These are phyloP conservation scores for Planiliza haematocheilus DNA, from an alignment of 2,113 vertebrate genomes.

Conservation along the genomic window DNA sequence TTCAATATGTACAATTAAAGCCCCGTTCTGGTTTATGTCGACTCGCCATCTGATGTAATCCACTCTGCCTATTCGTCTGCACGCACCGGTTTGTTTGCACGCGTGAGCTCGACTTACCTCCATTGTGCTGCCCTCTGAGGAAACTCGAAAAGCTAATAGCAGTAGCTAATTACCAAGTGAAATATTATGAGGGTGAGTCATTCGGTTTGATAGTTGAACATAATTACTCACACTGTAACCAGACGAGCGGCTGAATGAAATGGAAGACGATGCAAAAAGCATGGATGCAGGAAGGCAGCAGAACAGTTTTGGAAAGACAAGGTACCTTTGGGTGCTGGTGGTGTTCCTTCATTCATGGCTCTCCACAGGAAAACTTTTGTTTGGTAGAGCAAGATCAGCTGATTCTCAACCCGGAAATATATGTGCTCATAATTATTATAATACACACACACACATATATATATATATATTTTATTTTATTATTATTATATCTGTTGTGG, in stretches of 20 bases:
- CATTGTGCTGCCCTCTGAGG: not conserved
- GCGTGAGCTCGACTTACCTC: not conserved
- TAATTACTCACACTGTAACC: slow-evolving; percentile 10
- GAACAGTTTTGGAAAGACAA: too few relatives aligned
- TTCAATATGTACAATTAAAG: not conserved
- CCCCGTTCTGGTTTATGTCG: not conserved
- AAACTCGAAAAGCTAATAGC: not conserved
- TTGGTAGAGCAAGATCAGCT: too few relatives aligned
- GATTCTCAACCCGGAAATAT: too few relatives aligned
- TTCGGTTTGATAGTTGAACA: not conserved
- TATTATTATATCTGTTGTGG: too few relatives aligned
- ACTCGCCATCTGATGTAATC: not conserved
- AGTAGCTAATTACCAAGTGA: not conserved
- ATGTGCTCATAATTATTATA: too few relatives aligned
- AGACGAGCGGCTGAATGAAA: slow-evolving; percentile 6
- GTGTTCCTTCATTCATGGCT: not conserved
- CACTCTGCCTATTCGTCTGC: not conserved
- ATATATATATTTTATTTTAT: too few relatives aligned
- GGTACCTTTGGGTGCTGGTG: not conserved
- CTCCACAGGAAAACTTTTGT: not conserved
- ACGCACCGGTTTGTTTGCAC: not conserved
- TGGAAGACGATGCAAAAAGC: not conserved
- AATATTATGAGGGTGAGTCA: not conserved
- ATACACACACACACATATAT: too few relatives aligned
- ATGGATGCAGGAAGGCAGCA: not conserved